A percentile compares a stretch with the other conserved stretches of the same genome.
Evolutionary conservation across 64 coral and sea anemone species (phyloP).

Genomic region (Stylophora pistillata): DNA sequence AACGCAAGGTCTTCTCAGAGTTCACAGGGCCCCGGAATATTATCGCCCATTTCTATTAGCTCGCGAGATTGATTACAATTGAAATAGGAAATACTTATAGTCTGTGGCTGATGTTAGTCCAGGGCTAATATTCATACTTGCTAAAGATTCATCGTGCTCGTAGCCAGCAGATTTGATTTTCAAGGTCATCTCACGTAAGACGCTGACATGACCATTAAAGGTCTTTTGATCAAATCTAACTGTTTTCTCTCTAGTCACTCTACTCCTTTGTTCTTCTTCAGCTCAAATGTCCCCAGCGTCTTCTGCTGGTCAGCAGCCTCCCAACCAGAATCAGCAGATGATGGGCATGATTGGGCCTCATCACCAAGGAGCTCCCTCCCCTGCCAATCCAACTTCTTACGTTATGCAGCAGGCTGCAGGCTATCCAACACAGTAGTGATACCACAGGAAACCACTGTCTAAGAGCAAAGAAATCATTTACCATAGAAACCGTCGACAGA

Average conservation of each 20-base stretch:
- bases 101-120: too few species aligned
- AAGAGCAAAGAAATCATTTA: constrained; percentile 9
- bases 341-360: constrained; percentile 68
- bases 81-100: too few species aligned
- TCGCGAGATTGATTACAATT: too few species aligned
- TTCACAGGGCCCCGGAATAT: too few species aligned
- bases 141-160: too few species aligned
- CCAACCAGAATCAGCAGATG: constrained; percentile 74
- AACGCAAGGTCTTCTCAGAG: too few species aligned
- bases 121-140: too few species aligned
- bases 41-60: too few species aligned
- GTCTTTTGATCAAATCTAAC: constrained; percentile 42
- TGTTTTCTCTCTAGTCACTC: constrained; percentile 42
- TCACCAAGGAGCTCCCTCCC: constrained; percentile 69
- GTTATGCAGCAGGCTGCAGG: constrained; percentile 99
- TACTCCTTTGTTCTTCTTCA: constrained; percentile 26
- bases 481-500: not conserved
- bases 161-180: constrained; percentile 11
- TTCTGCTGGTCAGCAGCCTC: constrained; percentile 53
- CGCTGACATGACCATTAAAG: constrained; percentile 6
- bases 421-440: constrained; percentile 81
- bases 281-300: constrained; percentile 57
- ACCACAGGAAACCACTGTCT: not conserved
- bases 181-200: not conserved
- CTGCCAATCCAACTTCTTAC: constrained; percentile 57